Conservation (phyloP, 2,113 vertebrate species). For the Tupaia chinensis region DNA sequence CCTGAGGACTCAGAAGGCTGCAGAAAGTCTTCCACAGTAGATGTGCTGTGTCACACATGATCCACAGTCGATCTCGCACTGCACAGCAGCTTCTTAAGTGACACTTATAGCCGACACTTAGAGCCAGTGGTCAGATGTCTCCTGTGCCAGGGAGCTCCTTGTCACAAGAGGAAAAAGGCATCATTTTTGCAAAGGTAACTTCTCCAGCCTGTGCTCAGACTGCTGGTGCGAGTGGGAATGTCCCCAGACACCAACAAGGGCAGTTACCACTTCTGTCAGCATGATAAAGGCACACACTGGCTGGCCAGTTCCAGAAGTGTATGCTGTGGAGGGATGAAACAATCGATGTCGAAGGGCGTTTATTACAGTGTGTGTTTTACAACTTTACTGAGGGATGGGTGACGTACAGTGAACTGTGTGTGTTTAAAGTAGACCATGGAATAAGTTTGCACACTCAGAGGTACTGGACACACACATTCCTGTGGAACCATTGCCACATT, state of each 20-base stretch:
- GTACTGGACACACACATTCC: not conserved
- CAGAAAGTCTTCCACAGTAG: not conserved
- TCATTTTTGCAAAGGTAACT: not conserved
- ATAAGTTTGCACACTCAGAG: not conserved
- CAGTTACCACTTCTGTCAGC: not conserved
- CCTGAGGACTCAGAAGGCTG: not conserved
- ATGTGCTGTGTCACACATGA: not conserved
- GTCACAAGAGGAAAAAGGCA: not conserved
- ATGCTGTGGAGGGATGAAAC: not conserved
- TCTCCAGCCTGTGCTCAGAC: not conserved
- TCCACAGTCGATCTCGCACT: not conserved
- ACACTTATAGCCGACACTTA: not conserved
- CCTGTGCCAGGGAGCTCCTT: not conserved
- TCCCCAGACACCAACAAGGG: not conserved
- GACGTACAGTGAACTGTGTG: no score
- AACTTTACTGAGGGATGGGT: not conserved
- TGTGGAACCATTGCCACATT: not conserved
- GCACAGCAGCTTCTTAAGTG: not conserved
- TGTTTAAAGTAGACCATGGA: not conserved
- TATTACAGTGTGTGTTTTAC: not conserved
- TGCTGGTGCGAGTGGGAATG: not conserved
- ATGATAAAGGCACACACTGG: not conserved
- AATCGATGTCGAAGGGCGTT: not conserved
- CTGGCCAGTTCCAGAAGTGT: not conserved
- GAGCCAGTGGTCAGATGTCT: not conserved